Evolutionary conservation across 2,113 vertebrate genomes (phyloP), one percentile per base, ranked within the genome.

Genomic region (Spermophilus dauricus): DNA sequence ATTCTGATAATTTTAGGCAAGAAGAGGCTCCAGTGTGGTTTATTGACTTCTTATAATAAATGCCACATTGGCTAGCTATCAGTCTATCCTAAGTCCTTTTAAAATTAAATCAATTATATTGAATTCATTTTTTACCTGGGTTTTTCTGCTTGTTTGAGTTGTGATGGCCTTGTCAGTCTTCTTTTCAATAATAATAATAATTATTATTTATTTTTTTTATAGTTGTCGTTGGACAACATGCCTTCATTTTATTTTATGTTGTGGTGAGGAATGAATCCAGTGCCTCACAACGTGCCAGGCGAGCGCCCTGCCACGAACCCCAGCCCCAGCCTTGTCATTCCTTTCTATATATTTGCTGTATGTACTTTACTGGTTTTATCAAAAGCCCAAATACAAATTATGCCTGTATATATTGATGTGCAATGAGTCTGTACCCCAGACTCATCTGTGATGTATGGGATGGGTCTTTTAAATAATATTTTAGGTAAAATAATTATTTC

Each of bases 401-500:
- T 92, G 30, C 58, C 77, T 61, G 11, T 70, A 78, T 78, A 51
- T 84, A 61, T 51, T 70, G 26, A 84, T 61, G 18, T 90, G 48
- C 16, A 24, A 70, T 24, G 51, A 91, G 13, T 78, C n/a, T 92
- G 26, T 76, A 7, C 26, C 11, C 73, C 18, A 76, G 26, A 30
- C 75, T 48, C 42, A 76, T 76, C 42, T 30, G 10, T 76, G 26
- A 48, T 76, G 11, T 95, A 45, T 90, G 61, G 17, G 32, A 26
- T 17, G 39, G 84, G 34, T 86, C n/a, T 95, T 45, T 87, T 58
- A 81, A 81, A 58, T 75, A 24, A 4, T 92, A 1, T 67, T 75
- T 81, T 81, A 90, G 73, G 65, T n/a, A 86, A 58, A 87, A 86
- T 22, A 73, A 11, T 90, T 56, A 78, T 73, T 94, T 96, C 56